A percentile compares a stretch with the other conserved stretches of the same genome.
phyloP scores from a whole-genome alignment of 2,888 invertebrate species.

The Mimas tiliae region DNA sequence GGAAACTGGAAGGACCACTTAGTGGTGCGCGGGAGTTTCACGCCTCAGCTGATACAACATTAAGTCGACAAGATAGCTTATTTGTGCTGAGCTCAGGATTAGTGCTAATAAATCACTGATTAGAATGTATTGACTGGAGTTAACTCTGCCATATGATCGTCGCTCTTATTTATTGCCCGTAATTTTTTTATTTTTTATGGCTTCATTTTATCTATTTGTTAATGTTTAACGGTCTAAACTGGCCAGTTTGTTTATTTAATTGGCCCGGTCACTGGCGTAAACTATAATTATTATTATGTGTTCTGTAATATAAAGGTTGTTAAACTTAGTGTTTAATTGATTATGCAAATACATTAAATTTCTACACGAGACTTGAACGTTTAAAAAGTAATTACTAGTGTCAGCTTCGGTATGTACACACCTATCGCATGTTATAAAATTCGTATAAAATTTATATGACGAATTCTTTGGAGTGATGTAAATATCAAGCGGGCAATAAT shows the following conservation, averaged over 20 bases:
- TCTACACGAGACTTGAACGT: not conserved
- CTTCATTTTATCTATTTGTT: constrained; percentile 71
- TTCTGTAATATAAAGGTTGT: constrained; percentile 49
- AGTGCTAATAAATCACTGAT: constrained; percentile 84
- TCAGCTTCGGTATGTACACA: not conserved
- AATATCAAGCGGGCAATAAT: constrained; percentile 30
- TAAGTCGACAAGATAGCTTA: constrained; percentile 85
- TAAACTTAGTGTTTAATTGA: constrained; percentile 51
- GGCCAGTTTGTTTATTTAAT: constrained; percentile 69
- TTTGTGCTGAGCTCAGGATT: constrained; percentile 84
- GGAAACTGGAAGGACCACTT: constrained; percentile 85
- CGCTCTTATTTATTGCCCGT: constrained; percentile 72
- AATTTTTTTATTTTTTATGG: constrained; percentile 72
- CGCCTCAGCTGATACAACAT: constrained; percentile 84
- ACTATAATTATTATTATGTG: constrained; percentile 52
- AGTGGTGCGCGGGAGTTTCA: constrained; percentile 84
- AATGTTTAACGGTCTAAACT: constrained; percentile 63
- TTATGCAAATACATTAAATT: constrained; percentile 45
- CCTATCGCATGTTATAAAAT: not conserved
- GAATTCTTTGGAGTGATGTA: constrained; percentile 25
- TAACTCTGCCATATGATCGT: constrained; percentile 72
- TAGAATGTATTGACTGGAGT: constrained; percentile 84
- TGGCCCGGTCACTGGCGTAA: constrained; percentile 59
- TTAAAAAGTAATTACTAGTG: not conserved
- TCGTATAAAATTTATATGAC: not conserved